A percentile compares a stretch with the other conserved stretches of the same genome.
These are phyloP conservation scores for Illadopsis cleaveri DNA, from an alignment of 2,113 vertebrate genomes.

Conservation along the genomic window DNA sequence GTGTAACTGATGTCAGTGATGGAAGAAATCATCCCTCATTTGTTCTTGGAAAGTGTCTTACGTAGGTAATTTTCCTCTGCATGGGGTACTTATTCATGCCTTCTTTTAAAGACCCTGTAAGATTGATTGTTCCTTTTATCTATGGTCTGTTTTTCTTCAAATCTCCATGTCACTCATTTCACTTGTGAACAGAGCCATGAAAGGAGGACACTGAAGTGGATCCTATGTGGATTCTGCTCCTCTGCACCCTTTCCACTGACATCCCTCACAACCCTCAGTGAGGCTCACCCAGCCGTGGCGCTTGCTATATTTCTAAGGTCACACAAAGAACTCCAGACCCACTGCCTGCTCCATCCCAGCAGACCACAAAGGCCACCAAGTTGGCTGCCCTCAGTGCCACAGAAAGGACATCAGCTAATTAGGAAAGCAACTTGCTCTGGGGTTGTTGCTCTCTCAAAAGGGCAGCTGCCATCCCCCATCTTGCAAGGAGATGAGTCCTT, in stretches of 20 bases:
- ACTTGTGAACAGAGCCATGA: background rate
- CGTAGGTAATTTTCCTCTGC: background rate
- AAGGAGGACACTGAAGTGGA: background rate
- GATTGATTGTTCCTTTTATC: background rate
- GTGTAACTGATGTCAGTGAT: background rate
- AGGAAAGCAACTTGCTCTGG: background rate
- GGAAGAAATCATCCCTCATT: background rate
- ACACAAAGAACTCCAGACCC: background rate
- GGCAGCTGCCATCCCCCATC: background rate
- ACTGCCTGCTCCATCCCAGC: background rate
- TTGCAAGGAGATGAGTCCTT: background rate
- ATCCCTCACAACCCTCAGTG: accelerated
- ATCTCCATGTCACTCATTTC: background rate
- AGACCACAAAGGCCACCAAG: background rate
- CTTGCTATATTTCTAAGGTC: background rate
- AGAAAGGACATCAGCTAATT: background rate
- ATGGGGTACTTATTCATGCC: background rate
- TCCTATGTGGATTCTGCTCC: background rate
- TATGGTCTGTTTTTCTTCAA: background rate
- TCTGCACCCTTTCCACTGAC: background rate
- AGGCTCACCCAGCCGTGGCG: accelerated
- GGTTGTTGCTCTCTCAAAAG: accelerated
- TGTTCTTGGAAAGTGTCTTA: background rate
- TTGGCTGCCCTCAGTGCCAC: background rate
- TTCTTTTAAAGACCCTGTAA: background rate